Evolutionary conservation across 2,113 vertebrate species (phyloP), one percentile per base, ranked within the genome.

Genomic region (Nestor notabilis): DNA sequence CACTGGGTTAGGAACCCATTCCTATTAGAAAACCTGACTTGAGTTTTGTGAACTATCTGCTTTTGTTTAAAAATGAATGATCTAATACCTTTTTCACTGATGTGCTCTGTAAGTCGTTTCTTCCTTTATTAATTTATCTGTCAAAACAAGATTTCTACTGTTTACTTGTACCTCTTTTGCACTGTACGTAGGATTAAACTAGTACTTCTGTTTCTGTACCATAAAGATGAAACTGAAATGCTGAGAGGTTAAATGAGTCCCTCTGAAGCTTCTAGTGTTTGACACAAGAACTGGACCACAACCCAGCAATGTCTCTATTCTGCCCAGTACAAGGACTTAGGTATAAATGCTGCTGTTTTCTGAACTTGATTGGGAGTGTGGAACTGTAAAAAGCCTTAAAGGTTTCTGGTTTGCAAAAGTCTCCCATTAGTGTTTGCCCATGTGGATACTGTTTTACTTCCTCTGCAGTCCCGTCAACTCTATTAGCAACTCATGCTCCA

Each of bases 291-390:
- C 8, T 27, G 33, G 14, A 72, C 46, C 47, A 71, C 27, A 89
- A 74, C 15, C 4, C 39, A 74, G 6, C 0, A 1, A 23, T 68
- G 39, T 64, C 39, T 83, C 16, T 43, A 1, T 46, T 78, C 29
- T 82, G 35, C 4, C 17, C 25, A 19, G 11, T 23, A 47, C 6
- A 49, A 80, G 14, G 35, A 80, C 64, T 83, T 75, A 87, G 27
- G 25, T 4, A 31, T 55, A 66, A 75, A 71, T 6, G 0, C 12
- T 5, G 0, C 12, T 61, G 17, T 47, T 74, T 93, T 84, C 41
- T 93, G 50, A 74, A 86, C 13, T 9, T 50, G 3, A 47, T 4
- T 2, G 0, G 2, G 4, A 2, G 1, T 27, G 27, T 10, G 13
- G 21, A 21, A 2, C 8, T 50, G 87, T n/a, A 85, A 93, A 93